Conservation (phyloP, 2,113 vertebrate species). For the Bothrops jararaca region DNA sequence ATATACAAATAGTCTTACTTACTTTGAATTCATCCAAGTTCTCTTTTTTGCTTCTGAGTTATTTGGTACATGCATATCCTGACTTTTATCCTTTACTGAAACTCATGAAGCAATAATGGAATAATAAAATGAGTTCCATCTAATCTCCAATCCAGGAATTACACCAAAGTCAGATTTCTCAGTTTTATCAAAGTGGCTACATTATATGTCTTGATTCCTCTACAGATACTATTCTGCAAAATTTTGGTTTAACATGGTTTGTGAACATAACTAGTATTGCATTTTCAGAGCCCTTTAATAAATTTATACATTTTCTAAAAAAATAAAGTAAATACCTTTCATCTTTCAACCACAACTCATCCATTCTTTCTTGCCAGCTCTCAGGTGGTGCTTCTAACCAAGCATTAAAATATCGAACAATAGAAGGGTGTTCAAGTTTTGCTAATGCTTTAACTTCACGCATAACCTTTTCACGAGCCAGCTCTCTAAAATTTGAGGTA, state of each 20-base stretch:
- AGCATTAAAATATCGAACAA: slow-evolving; percentile 97
- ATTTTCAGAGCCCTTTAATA: background rate
- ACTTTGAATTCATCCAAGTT: background rate
- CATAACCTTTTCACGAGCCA: slow-evolving; percentile 98
- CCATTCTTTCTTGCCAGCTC: slow-evolving; percentile 97
- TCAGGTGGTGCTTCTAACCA: slow-evolving; percentile 97
- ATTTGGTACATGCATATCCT: background rate
- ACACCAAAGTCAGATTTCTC: background rate
- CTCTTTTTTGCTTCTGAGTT: background rate
- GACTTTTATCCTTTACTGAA: background rate
- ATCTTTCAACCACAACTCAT: slow-evolving; percentile 93
- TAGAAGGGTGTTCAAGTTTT: slow-evolving; percentile 94
- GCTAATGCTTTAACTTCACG: slow-evolving; percentile 94
- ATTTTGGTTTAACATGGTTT: background rate
- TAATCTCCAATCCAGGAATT: background rate
- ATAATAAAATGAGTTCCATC: background rate
- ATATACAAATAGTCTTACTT: background rate
- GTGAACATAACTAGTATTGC: background rate
- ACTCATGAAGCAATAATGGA: background rate
- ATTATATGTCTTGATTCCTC: background rate
- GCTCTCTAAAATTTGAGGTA: slow-evolving; percentile 71
- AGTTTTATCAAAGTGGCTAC: background rate
- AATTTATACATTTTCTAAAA: background rate
- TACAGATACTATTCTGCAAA: background rate
- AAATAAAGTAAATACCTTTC: slow-evolving; percentile 73